Base-by-base conservation (phyloP, 2,888 invertebrate genomes). In the Drosophila buzzatii region DNA sequence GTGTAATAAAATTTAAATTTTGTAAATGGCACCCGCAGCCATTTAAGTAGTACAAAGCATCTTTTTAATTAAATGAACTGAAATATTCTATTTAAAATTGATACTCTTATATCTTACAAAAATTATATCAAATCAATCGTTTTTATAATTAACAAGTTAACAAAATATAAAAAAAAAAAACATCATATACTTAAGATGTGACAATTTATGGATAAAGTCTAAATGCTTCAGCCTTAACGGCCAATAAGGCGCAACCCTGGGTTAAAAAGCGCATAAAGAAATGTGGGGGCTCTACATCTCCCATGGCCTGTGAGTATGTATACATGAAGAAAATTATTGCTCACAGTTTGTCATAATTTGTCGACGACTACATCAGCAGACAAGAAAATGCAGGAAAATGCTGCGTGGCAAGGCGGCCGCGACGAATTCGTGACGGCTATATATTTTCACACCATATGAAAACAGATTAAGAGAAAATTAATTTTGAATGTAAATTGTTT, bases 271-370 rank as follows among this genome's bases (percentile, higher is more conserved):
- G 70, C 70, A 82, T 85, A 77, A 85, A 79, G 73, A 74, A 74
- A 58, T 57, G 61, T 68, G 79, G 35, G 53, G 57, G 45, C 55
- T 65, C 31, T 60, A 65, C 62, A 68, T 60, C 72, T 23, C 41
- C 23, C 23, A 20, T 20, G 35, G 51, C 16, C 20, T 39, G 23
- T n/a, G 33, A 20, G 16, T 31, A 45, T 60, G 35, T 57, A 20
- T 37, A 76, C 23, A 72, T 42, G 45, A 44, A 23, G 59, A 31
- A 16, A 85, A 76, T 85, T 76, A 83, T 81, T 47, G 69, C 71
- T 23, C 56, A 58, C 77, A 77, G 72, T 83, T 76, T 74, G 81
- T 86, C 81, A 89, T 85, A 86, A 89, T 89, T 86, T 89, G 89
- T 83, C 73, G 73, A 7, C 59, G 10, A 53, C 27, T 31, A 56